phyloP scores from a whole-genome alignment of 1,140 invertebrate genomes.

The Gonatopus flavifemur region DNA sequence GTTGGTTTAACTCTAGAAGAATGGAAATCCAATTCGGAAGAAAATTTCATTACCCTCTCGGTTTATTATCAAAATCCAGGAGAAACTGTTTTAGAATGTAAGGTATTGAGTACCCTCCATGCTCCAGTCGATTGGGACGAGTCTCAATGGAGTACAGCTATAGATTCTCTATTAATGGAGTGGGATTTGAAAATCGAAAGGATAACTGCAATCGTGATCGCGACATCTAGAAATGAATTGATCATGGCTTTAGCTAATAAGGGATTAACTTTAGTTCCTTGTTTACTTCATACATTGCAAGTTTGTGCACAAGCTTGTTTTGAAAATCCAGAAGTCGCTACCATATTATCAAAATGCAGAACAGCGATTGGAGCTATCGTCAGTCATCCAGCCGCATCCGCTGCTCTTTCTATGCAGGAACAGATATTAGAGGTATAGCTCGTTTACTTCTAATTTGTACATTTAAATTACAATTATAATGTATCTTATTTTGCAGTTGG shows the following conservation, averaged over 20 bases:
- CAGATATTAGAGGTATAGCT: slow-evolving; percentile 49
- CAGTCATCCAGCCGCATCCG: slow-evolving; percentile 40
- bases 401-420: slow-evolving; percentile 52
- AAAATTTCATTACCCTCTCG: slow-evolving; percentile 54
- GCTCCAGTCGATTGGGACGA: slow-evolving; percentile 47
- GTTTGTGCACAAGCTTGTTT: slow-evolving; percentile 57
- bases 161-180: slow-evolving; percentile 53
- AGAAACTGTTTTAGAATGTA: slow-evolving; percentile 45
- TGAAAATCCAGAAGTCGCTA: slow-evolving; percentile 47
- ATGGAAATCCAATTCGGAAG: slow-evolving; percentile 54
- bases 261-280: slow-evolving; percentile 53
- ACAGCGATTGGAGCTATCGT: slow-evolving; percentile 51
- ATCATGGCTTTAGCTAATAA: slow-evolving; percentile 42
- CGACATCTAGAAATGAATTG: slow-evolving; percentile 47
- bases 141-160: slow-evolving; percentile 45
- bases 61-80: slow-evolving; percentile 55
- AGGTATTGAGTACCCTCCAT: slow-evolving; percentile 48
- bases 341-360: slow-evolving; percentile 54
- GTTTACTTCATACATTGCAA: slow-evolving; percentile 57
- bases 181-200: slow-evolving; percentile 53
- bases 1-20: slow-evolving; percentile 58
- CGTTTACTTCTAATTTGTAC: slow-evolving; percentile 2
- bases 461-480: slow-evolving; percentile 2
- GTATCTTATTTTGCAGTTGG: slow-evolving; percentile 37
- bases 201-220: slow-evolving; percentile 56